Base-by-base conservation (phyloP, 2,888 invertebrate species). In the Esperia sulphurella region DNA sequence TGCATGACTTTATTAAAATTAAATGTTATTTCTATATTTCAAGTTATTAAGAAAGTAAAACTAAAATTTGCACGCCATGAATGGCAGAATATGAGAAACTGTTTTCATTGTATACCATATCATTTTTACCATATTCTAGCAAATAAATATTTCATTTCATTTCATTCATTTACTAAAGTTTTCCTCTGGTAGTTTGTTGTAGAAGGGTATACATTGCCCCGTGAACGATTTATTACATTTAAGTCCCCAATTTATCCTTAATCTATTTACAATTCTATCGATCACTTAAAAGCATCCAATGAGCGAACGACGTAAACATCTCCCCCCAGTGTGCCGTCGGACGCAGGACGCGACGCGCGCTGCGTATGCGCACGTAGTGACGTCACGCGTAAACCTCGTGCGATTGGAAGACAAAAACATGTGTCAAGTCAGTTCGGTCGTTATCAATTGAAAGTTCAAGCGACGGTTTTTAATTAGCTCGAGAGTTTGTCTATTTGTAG, bases 261-360 rank as follows among this genome's bases (percentile, higher is more conserved):
- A 31, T 31, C 9, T 31, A 31, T 31, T 10, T 31, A 31, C 31
- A 31, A 31, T 31, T 9, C 1, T 31, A 31, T 10, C 31, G 31
- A 8, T 7, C 8, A 31, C 31, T n/a, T n/a, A n/a, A n/a, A n/a
- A n/a, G n/a, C n/a, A 54, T 29, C 57, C 56, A 54, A 53, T 49
- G 47, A 53, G 50, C 50, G 43, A 41, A 59, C 61, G 63, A 53
- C 51, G 58, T 57, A 63, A 70, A 71, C 70, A 72, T 68, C 47
- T 10, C 31, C 31, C 31, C 55, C 61, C 68, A 80, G 80, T 80
- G 54, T 61, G 55, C 56, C 67, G 58, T 61, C 58, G 60, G 53
- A 57, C 57, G 63, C 55, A 60, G 61, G 51, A 50, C 62, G 63
- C 49, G 52, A 49, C 61, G 53, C 69, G 71, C 63, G 54, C 54